phyloP scores from a whole-genome alignment of 2,797 vertebrate species.

The Pangasius sanitwongsei region DNA sequence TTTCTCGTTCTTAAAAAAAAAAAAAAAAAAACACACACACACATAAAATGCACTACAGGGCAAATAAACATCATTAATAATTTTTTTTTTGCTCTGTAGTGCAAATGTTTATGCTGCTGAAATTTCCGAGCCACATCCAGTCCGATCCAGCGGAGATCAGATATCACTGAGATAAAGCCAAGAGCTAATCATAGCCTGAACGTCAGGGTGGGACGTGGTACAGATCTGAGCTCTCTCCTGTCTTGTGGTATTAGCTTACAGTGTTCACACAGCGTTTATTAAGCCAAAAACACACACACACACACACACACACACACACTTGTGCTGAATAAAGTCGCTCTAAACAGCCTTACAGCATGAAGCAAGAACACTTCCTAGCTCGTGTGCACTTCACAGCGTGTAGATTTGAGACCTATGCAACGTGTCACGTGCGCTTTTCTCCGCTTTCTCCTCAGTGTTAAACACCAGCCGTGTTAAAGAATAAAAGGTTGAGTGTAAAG shows the following conservation, averaged over 20 bases:
- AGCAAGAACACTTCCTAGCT: not conserved
- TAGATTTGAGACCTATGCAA: not conserved
- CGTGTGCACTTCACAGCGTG: not conserved
- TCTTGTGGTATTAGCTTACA: not conserved
- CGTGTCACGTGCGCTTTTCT: not conserved
- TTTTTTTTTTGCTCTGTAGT: not conserved
- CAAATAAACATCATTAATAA: not conserved
- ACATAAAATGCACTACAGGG: not conserved
- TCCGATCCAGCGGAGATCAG: not conserved
- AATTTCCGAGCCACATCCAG: not conserved
- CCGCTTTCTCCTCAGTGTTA: not conserved
- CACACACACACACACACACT: not conserved
- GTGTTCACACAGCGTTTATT: not conserved
- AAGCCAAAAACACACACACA: slow-evolving; percentile 1
- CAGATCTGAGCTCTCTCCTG: not conserved
- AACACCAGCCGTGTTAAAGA: not conserved
- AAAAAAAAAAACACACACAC: too few relatives aligned
- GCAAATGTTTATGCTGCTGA: not conserved
- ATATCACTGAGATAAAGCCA: not conserved
- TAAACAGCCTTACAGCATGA: not conserved
- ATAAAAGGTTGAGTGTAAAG: not conserved
- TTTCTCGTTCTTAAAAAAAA: too few relatives aligned
- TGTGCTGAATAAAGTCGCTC: not conserved
- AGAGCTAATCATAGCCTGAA: not conserved
- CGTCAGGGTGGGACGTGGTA: not conserved